Evolutionary conservation across 2,888 invertebrate species (phyloP).

Genomic region (Elegia similella): DNA sequence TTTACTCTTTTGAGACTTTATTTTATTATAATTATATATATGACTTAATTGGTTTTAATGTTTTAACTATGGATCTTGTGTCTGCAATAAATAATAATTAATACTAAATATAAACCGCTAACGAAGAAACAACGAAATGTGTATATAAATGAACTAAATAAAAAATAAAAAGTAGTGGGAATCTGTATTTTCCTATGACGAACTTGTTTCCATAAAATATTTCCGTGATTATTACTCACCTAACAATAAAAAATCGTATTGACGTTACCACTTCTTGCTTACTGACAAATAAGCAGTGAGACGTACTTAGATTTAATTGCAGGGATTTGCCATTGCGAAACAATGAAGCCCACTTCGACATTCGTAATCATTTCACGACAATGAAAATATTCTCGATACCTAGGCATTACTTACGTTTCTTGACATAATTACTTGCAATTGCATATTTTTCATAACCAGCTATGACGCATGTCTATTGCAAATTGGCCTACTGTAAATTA

Average conservation of each 20-base stretch:
- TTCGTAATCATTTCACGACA: conserved; percentile 21
- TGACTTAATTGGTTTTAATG: no score
- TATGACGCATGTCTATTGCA: conserved; percentile 10
- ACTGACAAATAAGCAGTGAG: conserved; percentile 28
- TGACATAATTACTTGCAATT: conserved; percentile 6
- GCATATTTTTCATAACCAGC: conserved; percentile 11
- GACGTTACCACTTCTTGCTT: conserved; percentile 31
- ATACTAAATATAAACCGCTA: no score
- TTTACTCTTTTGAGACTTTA: no score
- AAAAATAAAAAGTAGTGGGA: not conserved
- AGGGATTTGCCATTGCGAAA: conserved; percentile 34
- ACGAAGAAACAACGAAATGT: no score
- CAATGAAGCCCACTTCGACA: conserved; percentile 31
- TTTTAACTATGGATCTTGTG: no score
- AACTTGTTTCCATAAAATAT: conserved; percentile 24
- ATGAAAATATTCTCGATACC: conserved; percentile 11
- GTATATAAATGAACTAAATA: no score
- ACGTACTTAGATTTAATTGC: conserved; percentile 32
- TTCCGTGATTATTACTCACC: conserved; percentile 33
- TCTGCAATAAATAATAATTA: no score
- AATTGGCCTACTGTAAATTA: conserved; percentile 7
- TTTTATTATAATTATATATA: no score
- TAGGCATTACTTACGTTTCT: conserved; percentile 6
- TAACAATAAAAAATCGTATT: conserved; percentile 31
- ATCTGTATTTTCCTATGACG: conserved; percentile 17